Evolutionary conservation across 1,140 invertebrate species (phyloP), one percentile per base, ranked within the genome.

Genomic region (Lycorma delicatula): DNA sequence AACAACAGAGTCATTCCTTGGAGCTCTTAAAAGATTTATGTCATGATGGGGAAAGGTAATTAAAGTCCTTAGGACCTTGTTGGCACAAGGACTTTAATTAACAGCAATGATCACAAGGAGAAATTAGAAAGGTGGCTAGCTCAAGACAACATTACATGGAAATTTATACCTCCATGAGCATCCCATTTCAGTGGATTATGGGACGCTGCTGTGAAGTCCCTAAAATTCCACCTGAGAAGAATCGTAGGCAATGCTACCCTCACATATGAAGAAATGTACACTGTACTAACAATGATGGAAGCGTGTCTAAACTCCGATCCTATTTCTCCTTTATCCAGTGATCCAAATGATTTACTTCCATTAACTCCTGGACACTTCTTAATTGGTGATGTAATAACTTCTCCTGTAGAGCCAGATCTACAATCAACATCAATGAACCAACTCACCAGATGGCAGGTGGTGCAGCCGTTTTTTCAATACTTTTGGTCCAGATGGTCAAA

Each of bases 401-500:
- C 64, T 60, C n/a, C n/a, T n/a, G n/a, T n/a, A n/a, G n/a, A n/a
- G n/a, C n/a, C n/a, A n/a, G n/a, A n/a, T n/a, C 29, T 62, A 70
- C 69, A 69, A 11, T 62, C 63, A 56, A 62, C 68, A 27, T 63
- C 64, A 31, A 47, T 46, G 25, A 68, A 66, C 51, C 46, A 58
- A 34, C 54, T 66, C 28, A 28, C 38, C 16, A 12, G 59, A 34
- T 65, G 59, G 60, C 56, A 67, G 25, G 41, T 60, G 31, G 16
- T 70, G 3, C 56, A 66, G 41, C 34, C 58, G 38, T 12, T 67
- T n/a, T 46, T 60, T 13, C 66, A 71, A 54, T 44, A 61, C 2
- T 70, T 70, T 53, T 73, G 70, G 71, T 61, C 64, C 51, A 38
- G 67, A 9, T 70, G 67, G 63, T 54, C 49, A 18, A 7, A 36